Percentiles rank a stretch among this genome's conserved stretches.
phyloP scores from a whole-genome alignment of 2,113 vertebrate genomes.

The Alethe castanea region DNA sequence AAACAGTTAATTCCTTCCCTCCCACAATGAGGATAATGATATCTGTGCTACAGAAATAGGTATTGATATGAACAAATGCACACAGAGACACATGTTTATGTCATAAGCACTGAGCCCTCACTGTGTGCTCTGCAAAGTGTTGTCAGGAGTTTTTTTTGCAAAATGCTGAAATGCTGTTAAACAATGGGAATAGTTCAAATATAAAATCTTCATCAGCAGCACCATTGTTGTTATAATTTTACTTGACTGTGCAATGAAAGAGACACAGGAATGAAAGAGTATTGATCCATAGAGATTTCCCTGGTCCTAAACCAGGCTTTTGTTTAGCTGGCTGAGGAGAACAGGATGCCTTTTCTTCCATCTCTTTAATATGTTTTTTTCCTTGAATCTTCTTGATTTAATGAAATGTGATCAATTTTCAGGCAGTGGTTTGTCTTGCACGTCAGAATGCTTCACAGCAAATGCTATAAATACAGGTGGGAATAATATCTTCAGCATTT shows the following conservation, averaged over 20 bases:
- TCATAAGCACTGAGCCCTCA: neutral
- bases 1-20: neutral
- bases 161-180: neutral
- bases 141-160: neutral
- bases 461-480: neutral
- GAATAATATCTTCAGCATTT: neutral
- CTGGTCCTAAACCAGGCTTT: neutral
- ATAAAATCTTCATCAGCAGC: neutral
- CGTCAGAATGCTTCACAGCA: neutral
- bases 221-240: neutral
- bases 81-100: fast-evolving
- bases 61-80: neutral
- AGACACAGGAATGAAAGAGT: neutral
- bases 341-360: neutral
- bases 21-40: neutral
- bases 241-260: neutral
- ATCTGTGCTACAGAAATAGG: neutral
- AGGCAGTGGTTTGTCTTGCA: neutral
- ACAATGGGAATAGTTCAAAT: neutral
- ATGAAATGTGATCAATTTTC: neutral
- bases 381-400: neutral
- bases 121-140: neutral
- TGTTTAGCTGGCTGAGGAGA: neutral
- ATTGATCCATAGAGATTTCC: neutral
- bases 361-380: neutral